These are phyloP conservation scores for Andrena camellia DNA, from an alignment of 2,888 invertebrate genomes.

Conservation along the genomic window DNA sequence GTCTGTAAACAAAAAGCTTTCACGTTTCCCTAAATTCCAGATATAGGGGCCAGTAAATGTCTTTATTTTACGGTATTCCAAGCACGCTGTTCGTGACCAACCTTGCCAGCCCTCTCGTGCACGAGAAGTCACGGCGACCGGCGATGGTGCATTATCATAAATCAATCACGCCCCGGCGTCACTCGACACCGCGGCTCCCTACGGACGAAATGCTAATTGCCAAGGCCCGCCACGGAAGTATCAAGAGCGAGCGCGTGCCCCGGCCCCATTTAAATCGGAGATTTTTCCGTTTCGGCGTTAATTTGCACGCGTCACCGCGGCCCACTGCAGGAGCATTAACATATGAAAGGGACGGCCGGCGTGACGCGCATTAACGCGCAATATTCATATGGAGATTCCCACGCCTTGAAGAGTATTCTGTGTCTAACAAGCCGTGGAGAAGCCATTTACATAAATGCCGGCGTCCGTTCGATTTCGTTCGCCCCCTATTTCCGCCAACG, in stretches of 20 bases:
- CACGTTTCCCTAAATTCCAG: too few relatives aligned
- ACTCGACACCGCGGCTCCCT: conserved; percentile 49
- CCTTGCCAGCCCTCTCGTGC: neutral
- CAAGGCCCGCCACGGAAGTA: conserved; percentile 47
- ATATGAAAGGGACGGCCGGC: conserved; percentile 80
- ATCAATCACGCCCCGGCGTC: conserved; percentile 60
- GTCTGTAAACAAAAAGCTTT: too few relatives aligned
- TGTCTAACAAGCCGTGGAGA: conserved; percentile 80
- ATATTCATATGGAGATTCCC: conserved; percentile 81
- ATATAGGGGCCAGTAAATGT: neutral
- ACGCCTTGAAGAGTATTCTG: conserved; percentile 78
- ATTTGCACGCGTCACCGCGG: conserved; percentile 64
- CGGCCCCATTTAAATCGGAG: conserved; percentile 44
- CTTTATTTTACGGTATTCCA: neutral
- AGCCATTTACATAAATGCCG: conserved; percentile 81
- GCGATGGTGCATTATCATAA: conserved; percentile 58
- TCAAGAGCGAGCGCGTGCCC: conserved; percentile 16
- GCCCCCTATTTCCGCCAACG: conserved; percentile 6
- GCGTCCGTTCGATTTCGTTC: conserved; percentile 73
- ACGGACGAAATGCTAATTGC: conserved; percentile 64
- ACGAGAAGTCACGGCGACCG: neutral
- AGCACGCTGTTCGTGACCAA: neutral
- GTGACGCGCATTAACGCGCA: conserved; percentile 79
- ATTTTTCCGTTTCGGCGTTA: conserved; percentile 65
- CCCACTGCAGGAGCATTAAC: conserved; percentile 75